Evolutionary conservation across 2,113 vertebrate genomes (phyloP), one percentile per base, ranked within the genome.

Genomic region (Poeciliopsis retropinna): DNA sequence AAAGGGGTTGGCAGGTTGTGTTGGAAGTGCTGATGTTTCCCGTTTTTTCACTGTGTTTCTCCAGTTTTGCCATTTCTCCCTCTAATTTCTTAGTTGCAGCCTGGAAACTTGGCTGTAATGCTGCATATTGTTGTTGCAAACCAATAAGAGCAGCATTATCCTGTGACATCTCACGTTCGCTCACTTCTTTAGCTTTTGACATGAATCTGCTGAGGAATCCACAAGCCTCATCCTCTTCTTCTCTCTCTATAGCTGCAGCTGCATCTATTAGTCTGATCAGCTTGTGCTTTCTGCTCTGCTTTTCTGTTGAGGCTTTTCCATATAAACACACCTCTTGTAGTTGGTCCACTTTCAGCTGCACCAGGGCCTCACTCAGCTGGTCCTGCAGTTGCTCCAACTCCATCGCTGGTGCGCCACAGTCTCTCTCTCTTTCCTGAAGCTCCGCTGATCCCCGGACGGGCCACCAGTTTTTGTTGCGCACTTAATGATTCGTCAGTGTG

Each of bases 391-490:
- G n/a, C n/a, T n/a, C n/a, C n/a, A n/a, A n/a, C 64, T 61, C 64
- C 73, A 75, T 61, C 17, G 29, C 32, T 66, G 34, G 25, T n/a
- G 25, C 7, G 14, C 4, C 5, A 3, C 4, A 1, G 19, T 57
- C n/a, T 57, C 63, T 19, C 63, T 34, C 3, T 37, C 1, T 5
- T 71, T 7, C 4, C 13, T n/a, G 62, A 15, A 60, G 62, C 75
- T 65, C 75, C 10, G 41, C 47, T 71, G 75, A 71, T 77, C 67
- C 62, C 68, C 69, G 60, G 64, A 64, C 60, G 69, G 75, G 34
- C 67, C 64, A 78, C 68, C 75, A 78, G 27, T 41, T 71, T 76
- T 31, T 31, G 30, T 31, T 31, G 30, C 30, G 5, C 30, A 31
- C 30, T 31, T 31, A 31, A n/a, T n/a, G n/a, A n/a, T n/a, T n/a